Percentiles rank a stretch among this genome's conserved stretches.
Evolutionary conservation across 2,113 vertebrate species (phyloP).

Genomic region (Seriola rivoliana): DNA sequence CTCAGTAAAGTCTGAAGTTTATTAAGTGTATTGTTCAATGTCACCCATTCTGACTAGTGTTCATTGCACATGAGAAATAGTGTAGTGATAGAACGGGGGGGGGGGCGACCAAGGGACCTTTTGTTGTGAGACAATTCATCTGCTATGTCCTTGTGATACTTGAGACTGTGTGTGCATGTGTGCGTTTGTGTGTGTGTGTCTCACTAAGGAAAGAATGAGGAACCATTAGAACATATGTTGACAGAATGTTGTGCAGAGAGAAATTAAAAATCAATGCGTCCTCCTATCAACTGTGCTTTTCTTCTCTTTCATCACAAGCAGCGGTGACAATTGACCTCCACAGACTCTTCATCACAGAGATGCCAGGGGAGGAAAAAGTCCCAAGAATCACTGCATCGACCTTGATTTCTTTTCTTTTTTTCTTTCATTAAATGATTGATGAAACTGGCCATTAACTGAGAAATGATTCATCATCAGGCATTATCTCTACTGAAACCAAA

Average conservation of each 20-base stretch:
- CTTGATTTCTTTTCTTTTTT: conserved; percentile 36
- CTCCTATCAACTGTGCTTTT: conserved; percentile 28
- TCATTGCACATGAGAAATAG: conserved; percentile 35
- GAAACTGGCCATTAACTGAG: conserved; percentile 9
- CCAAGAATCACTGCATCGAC: conserved; percentile 20
- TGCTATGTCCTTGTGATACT: conserved; percentile 33
- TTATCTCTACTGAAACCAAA: conserved; percentile 21
- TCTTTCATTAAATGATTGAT: conserved; percentile 5
- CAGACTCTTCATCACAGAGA: conserved; percentile 52
- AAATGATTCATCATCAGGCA: conserved; percentile 13
- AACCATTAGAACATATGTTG: conserved; percentile 38
- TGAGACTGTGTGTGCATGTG: neutral
- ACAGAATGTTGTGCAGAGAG: conserved; percentile 44
- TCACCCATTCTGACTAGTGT: conserved; percentile 29
- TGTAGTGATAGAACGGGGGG: conserved; percentile 7
- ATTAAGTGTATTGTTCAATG: conserved; percentile 40
- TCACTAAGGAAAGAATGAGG: conserved; percentile 14
- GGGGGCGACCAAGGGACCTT: neutral
- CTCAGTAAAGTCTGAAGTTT: conserved; percentile 10
- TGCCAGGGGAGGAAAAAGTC: neutral
- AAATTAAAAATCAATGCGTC: conserved; percentile 70
- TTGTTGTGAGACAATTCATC: neutral
- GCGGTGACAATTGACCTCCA: conserved; percentile 49
- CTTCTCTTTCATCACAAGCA: conserved; percentile 39
- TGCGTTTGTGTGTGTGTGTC: neutral